Conservation (phyloP, 2,888 invertebrate genomes). For the Mesorhabditis sp. region DNA sequence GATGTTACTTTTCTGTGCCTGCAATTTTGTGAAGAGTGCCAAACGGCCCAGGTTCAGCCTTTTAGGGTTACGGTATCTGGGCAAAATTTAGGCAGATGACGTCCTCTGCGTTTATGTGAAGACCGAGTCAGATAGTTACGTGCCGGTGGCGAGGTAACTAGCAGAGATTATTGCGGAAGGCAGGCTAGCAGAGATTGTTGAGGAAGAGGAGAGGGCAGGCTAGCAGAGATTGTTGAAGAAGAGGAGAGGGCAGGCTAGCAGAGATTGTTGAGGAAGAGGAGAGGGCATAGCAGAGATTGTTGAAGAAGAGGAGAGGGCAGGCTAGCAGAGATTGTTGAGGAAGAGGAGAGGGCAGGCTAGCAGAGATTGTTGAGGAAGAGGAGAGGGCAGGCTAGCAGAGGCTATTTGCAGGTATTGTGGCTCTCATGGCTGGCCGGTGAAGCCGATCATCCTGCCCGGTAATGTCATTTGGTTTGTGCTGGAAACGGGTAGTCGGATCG, state of each 20-base stretch:
- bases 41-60: conserved; percentile 68
- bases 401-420: conserved; percentile 27
- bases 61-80: not conserved
- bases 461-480: conserved; percentile 90
- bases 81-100: conserved; percentile 17
- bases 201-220: no score
- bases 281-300: no score
- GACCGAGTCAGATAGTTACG: not conserved
- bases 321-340: no score
- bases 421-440: conserved; percentile 73
- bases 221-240: no score
- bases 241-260: no score
- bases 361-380: no score
- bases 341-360: no score
- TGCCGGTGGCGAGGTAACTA: conserved; percentile 7
- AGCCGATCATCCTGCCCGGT: conserved; percentile 56
- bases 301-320: not conserved
- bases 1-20: conserved; percentile 85
- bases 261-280: no score
- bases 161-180: no score
- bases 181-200: no score
- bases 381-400: no score
- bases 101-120: conserved; percentile 20
- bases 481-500: conserved; percentile 72
- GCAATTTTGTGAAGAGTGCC: conserved; percentile 86